These are phyloP conservation scores for Drosophila eohydei DNA, from an alignment of 2,888 invertebrate species.

Conservation along the genomic window DNA sequence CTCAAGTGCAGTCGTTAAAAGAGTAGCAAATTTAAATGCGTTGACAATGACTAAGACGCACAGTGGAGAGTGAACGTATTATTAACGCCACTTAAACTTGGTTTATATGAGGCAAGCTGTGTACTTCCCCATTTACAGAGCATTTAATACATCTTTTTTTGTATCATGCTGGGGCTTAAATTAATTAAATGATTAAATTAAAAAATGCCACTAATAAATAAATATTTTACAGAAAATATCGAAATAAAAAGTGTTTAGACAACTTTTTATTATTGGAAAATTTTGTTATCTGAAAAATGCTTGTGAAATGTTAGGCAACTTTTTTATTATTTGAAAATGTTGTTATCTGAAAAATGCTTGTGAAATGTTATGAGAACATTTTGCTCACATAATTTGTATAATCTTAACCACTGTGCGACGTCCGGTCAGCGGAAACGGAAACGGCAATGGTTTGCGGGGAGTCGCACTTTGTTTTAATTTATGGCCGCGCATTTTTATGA, in stretches of 20 bases:
- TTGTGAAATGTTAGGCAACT: not conserved
- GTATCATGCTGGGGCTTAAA: too few species aligned
- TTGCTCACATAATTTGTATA: not conserved
- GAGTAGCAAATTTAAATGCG: conserved; percentile 76
- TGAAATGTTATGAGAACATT: not conserved
- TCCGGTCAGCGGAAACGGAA: conserved; percentile 72
- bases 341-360: not conserved
- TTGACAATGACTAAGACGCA: conserved; percentile 55
- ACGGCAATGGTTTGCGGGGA: conserved; percentile 47
- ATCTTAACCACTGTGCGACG: conserved; percentile 24
- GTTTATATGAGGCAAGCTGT: not conserved
- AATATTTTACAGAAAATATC: not conserved
- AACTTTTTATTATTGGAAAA: not conserved
- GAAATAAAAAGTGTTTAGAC: not conserved
- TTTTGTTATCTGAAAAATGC: not conserved
- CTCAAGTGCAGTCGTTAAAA: conserved; percentile 77
- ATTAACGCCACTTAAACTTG: not conserved
- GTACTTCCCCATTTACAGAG: not conserved
- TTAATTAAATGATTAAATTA: not conserved
- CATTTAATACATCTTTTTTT: not conserved
- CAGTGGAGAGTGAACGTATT: conserved; percentile 27
- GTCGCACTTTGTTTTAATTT: conserved; percentile 74
- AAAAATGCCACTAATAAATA: not conserved
- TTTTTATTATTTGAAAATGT: not conserved
- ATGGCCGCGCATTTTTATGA: conserved; percentile 79